Conservation (phyloP, 2,113 vertebrate genomes). For the Cynoglossus semilaevis region DNA sequence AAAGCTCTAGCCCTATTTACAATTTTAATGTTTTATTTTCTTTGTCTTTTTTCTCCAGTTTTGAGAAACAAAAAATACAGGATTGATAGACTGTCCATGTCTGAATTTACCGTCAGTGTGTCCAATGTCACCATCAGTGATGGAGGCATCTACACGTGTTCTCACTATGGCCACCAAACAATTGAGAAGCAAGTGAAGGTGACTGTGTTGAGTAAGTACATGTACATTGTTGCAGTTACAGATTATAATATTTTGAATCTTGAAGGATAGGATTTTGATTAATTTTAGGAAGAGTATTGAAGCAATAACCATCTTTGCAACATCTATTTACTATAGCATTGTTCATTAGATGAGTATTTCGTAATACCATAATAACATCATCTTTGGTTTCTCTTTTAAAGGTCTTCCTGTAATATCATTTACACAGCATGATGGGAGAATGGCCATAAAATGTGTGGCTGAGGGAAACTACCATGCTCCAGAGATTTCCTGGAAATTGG, state of each 20-base stretch:
- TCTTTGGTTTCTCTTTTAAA: constrained; percentile 30
- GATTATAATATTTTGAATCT: background rate
- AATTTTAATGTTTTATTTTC: too few relatives aligned
- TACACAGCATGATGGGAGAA: constrained; percentile 23
- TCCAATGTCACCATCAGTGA: constrained; percentile 66
- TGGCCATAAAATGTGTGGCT: constrained; percentile 64
- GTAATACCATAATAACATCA: background rate
- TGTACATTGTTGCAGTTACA: background rate
- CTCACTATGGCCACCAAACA: constrained; percentile 24
- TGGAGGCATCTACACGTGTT: constrained; percentile 71
- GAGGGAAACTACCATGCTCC: constrained; percentile 52
- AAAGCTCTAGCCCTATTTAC: too few relatives aligned
- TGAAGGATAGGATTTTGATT: too few relatives aligned
- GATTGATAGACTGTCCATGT: constrained; percentile 42
- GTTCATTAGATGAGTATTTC: background rate
- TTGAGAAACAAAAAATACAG: constrained; percentile 60
- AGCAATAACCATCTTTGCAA: too few relatives aligned
- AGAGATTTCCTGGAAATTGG: constrained; percentile 65
- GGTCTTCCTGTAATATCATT: constrained; percentile 52
- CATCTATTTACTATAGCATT: too few relatives aligned
- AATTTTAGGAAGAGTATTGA: too few relatives aligned
- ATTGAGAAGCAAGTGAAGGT: constrained; percentile 55
- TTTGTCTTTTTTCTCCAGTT: constrained; percentile 31
- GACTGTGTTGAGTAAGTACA: constrained; percentile 70
- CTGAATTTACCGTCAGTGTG: constrained; percentile 59